Conservation (phyloP, 1,140 invertebrate genomes). For the Ruditapes philippinarum region DNA sequence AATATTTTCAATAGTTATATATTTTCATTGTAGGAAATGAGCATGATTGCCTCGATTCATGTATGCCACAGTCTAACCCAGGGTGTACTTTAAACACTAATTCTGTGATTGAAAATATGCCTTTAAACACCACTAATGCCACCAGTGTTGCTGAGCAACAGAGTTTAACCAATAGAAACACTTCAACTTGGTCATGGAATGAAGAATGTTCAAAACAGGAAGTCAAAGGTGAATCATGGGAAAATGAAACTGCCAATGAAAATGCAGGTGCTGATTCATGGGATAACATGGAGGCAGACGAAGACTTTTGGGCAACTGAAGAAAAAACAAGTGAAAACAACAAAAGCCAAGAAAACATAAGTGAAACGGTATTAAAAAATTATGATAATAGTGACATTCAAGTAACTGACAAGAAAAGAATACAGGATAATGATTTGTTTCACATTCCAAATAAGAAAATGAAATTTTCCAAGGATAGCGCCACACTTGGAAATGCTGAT, state of each 20-base stretch:
- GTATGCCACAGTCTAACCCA: no score
- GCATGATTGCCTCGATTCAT: no score
- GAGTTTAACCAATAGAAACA: background rate
- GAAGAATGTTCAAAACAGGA: background rate
- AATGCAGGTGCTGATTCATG: conserved; percentile 31
- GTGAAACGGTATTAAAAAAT: background rate
- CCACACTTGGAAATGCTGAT: no score
- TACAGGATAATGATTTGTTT: no score
- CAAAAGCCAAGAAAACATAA: background rate
- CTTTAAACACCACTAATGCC: background rate
- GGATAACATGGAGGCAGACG: conserved; percentile 64
- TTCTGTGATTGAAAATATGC: background rate
- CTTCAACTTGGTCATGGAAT: conserved; percentile 5
- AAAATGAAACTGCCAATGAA: background rate
- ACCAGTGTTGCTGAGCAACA: background rate
- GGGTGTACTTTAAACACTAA: no score
- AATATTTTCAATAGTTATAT: no score
- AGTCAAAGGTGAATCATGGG: conserved; percentile 58
- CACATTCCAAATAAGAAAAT: no score
- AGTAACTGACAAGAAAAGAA: background rate
- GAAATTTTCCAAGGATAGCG: no score
- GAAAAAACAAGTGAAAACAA: background rate
- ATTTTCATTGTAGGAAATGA: no score
- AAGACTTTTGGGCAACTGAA: conserved; percentile 70
- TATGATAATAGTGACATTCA: background rate